A percentile compares a stretch with the other conserved stretches of the same genome.
Conservation (phyloP, 1,140 invertebrate genomes). For the Zaprionus inermis region DNA sequence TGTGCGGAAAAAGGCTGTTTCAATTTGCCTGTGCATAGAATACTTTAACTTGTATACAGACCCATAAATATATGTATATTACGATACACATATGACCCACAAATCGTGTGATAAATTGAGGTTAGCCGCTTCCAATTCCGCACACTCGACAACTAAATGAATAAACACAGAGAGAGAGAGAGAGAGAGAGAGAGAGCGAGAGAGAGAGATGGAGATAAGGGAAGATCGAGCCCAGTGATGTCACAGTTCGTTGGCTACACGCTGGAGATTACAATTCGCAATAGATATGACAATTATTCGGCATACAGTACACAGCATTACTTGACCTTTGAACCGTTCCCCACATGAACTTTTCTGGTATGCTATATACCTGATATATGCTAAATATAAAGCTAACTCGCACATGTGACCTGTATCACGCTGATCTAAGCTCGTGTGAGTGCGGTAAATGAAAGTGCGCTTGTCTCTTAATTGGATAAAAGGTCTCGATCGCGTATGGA, state of each 20-base stretch:
- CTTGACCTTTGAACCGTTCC: background rate
- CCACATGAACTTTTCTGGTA: background rate
- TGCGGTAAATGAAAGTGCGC: slow-evolving; percentile 45
- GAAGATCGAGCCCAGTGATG: background rate
- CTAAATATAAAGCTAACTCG: background rate
- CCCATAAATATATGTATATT: slow-evolving; percentile 8
- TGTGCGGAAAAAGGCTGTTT: slow-evolving; percentile 67
- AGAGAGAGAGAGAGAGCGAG: slow-evolving; percentile 3
- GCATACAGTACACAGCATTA: background rate
- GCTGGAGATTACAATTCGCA: background rate
- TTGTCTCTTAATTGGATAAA: slow-evolving; percentile 53
- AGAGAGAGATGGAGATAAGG: slow-evolving; percentile 1
- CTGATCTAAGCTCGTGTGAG: slow-evolving; percentile 14
- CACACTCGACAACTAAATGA: slow-evolving; percentile 50
- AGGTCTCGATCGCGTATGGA: slow-evolving; percentile 19
- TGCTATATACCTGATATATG: background rate
- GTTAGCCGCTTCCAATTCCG: slow-evolving; percentile 73
- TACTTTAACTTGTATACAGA: slow-evolving; percentile 16
- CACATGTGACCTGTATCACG: too few relatives aligned
- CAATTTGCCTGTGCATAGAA: slow-evolving; percentile 49
- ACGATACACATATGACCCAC: slow-evolving; percentile 68
- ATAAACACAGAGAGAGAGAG: slow-evolving; percentile 13
- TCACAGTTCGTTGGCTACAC: background rate
- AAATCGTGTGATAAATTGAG: slow-evolving; percentile 72
- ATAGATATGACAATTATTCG: background rate